Evolutionary conservation across 2,888 invertebrate species (phyloP).

Genomic region (Dysmachus trigonus): DNA sequence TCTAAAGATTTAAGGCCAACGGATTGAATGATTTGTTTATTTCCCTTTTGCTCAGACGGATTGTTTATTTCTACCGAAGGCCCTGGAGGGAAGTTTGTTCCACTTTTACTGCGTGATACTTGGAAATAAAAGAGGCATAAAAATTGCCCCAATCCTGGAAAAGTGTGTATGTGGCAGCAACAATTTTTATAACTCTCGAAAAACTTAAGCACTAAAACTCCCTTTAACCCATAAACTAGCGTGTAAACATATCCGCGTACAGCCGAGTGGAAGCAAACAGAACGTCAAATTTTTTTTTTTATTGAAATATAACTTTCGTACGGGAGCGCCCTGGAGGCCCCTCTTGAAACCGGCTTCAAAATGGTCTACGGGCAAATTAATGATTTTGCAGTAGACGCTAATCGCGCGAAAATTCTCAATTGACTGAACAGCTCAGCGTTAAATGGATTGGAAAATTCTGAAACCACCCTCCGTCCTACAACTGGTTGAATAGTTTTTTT

Average conservation of each 20-base stretch:
- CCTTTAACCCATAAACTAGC: not conserved
- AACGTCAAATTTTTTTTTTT: not conserved
- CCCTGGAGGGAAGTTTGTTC: not conserved
- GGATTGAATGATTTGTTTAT: not conserved
- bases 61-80: not conserved
- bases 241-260: conserved; percentile 1
- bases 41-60: not conserved
- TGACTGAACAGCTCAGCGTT: conserved; percentile 47
- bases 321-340: conserved; percentile 47
- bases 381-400: conserved; percentile 39
- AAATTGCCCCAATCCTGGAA: not conserved
- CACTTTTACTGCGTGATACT: not conserved
- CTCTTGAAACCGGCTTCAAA: conserved; percentile 1
- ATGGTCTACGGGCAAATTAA: conserved; percentile 23
- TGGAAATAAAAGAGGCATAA: not conserved
- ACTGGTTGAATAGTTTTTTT: conserved; percentile 27
- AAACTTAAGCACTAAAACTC: not conserved
- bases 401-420: conserved; percentile 47
- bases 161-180: not conserved
- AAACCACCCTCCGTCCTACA: conserved; percentile 15
- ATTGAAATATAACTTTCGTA: conserved; percentile 29
- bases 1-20: not conserved
- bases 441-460: conserved; percentile 49
- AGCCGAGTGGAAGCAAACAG: not conserved
- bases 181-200: not conserved